phyloP scores from a whole-genome alignment of 1,140 invertebrate species.

The Diabrotica undecimpunctata region DNA sequence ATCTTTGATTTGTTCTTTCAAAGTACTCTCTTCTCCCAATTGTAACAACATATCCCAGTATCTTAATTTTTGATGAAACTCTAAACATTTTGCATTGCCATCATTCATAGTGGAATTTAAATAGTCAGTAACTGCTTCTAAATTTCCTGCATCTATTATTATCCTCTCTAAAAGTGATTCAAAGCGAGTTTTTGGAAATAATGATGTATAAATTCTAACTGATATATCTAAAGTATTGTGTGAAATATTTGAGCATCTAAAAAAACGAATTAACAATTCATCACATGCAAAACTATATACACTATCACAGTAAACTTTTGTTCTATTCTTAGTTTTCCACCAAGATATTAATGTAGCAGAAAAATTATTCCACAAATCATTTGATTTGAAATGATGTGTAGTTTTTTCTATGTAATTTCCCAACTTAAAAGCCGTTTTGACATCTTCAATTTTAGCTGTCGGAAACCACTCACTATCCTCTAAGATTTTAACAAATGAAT shows the following conservation, averaged over 20 bases:
- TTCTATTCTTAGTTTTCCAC: slow-evolving; percentile 29
- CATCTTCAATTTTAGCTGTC: slow-evolving; percentile 45
- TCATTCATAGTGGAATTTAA: slow-evolving; percentile 23
- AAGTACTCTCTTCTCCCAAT: slow-evolving; percentile 37
- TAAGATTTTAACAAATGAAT: slow-evolving; percentile 49
- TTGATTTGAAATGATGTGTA: slow-evolving; percentile 43
- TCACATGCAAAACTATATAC: slow-evolving; percentile 43
- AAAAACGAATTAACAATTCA: slow-evolving; percentile 43
- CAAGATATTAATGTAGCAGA: slow-evolving; percentile 35
- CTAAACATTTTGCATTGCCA: slow-evolving; percentile 27
- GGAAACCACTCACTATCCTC: slow-evolving; percentile 49
- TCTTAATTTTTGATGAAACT: slow-evolving; percentile 31
- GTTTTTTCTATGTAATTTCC: slow-evolving; percentile 51
- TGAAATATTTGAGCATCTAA: slow-evolving; percentile 34
- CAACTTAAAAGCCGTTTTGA: slow-evolving; percentile 51
- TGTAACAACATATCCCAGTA: slow-evolving; percentile 45
- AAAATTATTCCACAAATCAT: slow-evolving; percentile 31
- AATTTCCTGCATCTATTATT: slow-evolving; percentile 49
- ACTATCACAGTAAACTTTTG: slow-evolving; percentile 31
- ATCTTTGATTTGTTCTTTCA: slow-evolving; percentile 41
- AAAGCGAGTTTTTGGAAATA: slow-evolving; percentile 44
- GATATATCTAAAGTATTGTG: slow-evolving; percentile 36
- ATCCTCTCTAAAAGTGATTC: slow-evolving; percentile 46
- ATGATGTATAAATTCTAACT: slow-evolving; percentile 40
- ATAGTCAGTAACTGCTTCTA: slow-evolving; percentile 41